These are phyloP conservation scores for Xanthorhoe spadicearia DNA, from an alignment of 2,888 invertebrate species.

Conservation along the genomic window DNA sequence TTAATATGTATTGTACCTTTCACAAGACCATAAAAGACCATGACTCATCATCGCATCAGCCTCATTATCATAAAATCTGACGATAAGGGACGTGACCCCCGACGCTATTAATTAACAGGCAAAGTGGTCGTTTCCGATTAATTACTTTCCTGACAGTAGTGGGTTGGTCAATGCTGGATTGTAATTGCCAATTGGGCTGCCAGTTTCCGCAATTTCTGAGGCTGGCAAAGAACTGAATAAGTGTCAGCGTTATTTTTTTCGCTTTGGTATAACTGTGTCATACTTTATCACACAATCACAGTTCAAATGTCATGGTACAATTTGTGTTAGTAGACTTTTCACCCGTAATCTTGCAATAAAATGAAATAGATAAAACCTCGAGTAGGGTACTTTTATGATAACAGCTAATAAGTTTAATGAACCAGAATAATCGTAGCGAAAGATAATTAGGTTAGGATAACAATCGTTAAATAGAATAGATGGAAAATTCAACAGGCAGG, in stretches of 20 bases:
- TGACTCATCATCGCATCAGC: constrained; percentile 10
- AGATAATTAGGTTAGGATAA: not conserved
- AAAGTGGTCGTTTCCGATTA: constrained; percentile 37
- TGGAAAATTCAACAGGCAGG: not conserved
- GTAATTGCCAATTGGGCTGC: constrained; percentile 29
- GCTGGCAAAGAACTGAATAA: constrained; percentile 5
- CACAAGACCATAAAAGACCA: constrained; percentile 9
- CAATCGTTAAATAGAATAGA: not conserved
- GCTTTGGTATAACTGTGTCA: not conserved
- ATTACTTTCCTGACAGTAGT: constrained; percentile 34
- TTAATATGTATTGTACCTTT: constrained; percentile 8
- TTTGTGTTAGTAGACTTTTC: not conserved
- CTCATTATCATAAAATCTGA: constrained; percentile 35
- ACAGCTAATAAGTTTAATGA: constrained; percentile 13
- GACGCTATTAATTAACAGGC: constrained; percentile 38
- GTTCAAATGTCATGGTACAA: not conserved
- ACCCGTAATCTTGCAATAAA: not conserved
- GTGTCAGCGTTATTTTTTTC: not conserved
- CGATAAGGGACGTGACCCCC: constrained; percentile 33
- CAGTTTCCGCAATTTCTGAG: constrained; percentile 22
- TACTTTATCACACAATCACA: not conserved
- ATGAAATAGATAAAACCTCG: not conserved
- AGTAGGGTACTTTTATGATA: not conserved
- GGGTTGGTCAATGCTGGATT: constrained; percentile 32
- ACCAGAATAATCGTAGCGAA: not conserved